These are phyloP conservation scores for Eriosoma lanigerum DNA, from an alignment of 1,140 invertebrate genomes.

Conservation along the genomic window DNA sequence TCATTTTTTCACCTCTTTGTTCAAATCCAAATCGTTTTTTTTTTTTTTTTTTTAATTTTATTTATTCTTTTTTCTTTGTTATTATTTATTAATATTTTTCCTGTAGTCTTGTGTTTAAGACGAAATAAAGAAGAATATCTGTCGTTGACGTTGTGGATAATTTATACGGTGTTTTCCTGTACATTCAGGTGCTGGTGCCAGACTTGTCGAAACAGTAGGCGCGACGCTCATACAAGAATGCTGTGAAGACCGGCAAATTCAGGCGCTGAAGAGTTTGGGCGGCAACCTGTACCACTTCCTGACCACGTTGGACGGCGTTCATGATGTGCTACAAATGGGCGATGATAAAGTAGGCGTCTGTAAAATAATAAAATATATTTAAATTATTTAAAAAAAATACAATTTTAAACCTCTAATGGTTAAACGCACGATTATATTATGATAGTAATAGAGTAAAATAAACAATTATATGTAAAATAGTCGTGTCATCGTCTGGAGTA, in stretches of 20 bases:
- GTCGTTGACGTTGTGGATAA: not conserved
- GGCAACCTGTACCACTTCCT: slow-evolving; percentile 79
- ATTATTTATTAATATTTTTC: no score
- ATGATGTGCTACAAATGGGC: slow-evolving; percentile 74
- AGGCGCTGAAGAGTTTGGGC: slow-evolving; percentile 64
- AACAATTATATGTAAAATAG: no score
- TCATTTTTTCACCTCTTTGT: no score
- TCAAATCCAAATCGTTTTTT: no score
- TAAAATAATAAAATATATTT: not conserved
- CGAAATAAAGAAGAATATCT: not conserved
- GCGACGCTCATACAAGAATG: slow-evolving; percentile 34
- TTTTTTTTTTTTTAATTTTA: no score
- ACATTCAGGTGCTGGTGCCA: slow-evolving; percentile 10
- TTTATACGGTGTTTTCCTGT: not conserved
- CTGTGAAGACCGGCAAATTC: slow-evolving; percentile 14
- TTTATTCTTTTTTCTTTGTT: no score
- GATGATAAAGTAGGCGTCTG: slow-evolving; percentile 5
- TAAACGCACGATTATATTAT: no score
- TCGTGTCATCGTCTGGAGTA: no score
- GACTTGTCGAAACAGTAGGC: slow-evolving; percentile 22
- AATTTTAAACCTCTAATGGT: no score
- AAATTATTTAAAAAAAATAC: no score
- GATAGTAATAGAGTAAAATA: no score
- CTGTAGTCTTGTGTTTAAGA: not conserved
- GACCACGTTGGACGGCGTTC: slow-evolving; percentile 83